Conservation (phyloP, 2,113 vertebrate species). For the Camelus bactrianus region DNA sequence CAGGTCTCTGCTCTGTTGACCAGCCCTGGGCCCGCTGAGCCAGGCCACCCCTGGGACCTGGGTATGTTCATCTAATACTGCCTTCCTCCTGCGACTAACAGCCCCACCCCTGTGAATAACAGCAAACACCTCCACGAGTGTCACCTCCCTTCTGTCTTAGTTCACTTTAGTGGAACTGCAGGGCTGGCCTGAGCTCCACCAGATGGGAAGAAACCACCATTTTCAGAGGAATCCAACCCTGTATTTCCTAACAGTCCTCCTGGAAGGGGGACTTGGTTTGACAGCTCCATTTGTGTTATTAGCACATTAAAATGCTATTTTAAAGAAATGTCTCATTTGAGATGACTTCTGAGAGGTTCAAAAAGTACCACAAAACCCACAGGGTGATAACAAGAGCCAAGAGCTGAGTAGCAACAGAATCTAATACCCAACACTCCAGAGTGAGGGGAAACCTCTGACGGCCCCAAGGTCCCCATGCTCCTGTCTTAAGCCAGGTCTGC, state of each 20-base stretch:
- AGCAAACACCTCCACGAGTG: not conserved
- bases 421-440: not conserved
- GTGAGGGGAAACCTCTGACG: not conserved
- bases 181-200: not conserved
- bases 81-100: not conserved
- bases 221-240: not conserved
- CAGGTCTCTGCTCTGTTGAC: not conserved
- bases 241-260: not conserved
- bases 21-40: not conserved
- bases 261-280: not conserved
- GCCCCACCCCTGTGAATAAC: not conserved
- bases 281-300: not conserved
- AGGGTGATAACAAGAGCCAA: not conserved
- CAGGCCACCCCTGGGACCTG: not conserved
- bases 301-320: not conserved
- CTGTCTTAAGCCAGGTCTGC: not conserved
- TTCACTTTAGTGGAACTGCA: not conserved
- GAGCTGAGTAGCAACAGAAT: not conserved
- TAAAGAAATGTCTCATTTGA: slow-evolving; percentile 11
- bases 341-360: not conserved
- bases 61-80: not conserved
- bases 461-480: not conserved
- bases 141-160: not conserved
- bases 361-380: not conserved
- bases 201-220: not conserved